A percentile compares a stretch with the other conserved stretches of the same genome.
These are phyloP conservation scores for Cercopithecus mona DNA, from an alignment of 2,113 vertebrate species.

Conservation along the genomic window DNA sequence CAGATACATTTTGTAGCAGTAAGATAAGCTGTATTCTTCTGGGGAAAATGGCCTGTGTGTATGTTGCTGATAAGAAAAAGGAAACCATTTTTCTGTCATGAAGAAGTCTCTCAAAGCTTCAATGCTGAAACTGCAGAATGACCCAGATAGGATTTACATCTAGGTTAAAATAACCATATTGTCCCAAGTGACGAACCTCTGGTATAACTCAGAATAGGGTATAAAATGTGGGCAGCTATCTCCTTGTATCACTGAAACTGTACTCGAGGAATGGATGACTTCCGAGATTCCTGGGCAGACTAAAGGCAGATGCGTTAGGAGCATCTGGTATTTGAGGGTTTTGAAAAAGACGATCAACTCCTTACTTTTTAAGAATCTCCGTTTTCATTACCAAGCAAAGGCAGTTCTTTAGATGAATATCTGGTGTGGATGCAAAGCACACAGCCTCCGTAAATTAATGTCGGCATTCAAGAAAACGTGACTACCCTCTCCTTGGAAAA, in stretches of 20 bases:
- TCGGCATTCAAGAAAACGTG: not conserved
- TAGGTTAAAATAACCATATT: not conserved
- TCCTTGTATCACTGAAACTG: not conserved
- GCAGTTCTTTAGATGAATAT: not conserved
- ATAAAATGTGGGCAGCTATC: not conserved
- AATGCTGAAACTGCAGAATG: not conserved
- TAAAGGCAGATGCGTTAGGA: not conserved
- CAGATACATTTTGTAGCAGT: not conserved
- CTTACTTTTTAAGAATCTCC: not conserved
- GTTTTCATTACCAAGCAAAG: not conserved
- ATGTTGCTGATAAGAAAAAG: not conserved
- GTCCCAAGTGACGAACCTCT: not conserved
- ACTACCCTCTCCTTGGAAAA: not conserved
- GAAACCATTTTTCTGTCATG: not conserved
- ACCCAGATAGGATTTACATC: not conserved
- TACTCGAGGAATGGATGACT: not conserved
- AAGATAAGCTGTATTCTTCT: slow-evolving; percentile 1
- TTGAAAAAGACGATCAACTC: not conserved
- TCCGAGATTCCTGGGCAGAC: not conserved
- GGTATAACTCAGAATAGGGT: not conserved
- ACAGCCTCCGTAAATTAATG: not conserved
- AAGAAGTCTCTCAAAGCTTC: not conserved
- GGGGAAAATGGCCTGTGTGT: not conserved
- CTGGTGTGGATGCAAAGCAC: not conserved
- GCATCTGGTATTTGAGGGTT: not conserved